Base-by-base conservation (phyloP, 2,113 vertebrate species). In the Pao palembangensis region DNA sequence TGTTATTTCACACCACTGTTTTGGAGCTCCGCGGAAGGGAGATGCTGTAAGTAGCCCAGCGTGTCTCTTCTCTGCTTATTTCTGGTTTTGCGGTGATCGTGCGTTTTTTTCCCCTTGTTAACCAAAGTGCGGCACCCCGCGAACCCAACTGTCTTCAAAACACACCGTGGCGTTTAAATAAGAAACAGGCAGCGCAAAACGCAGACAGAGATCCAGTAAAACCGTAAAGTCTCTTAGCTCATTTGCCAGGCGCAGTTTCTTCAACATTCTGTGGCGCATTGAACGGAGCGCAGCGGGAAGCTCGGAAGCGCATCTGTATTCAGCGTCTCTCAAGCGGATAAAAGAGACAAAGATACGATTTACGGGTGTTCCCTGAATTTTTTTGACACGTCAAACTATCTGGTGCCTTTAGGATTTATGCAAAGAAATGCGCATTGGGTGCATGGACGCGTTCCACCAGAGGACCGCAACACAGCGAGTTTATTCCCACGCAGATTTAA, bases 21-120 rank as follows among this genome's bases (percentile, higher is more conserved):
- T 85, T 87, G 91, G 91, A 91, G 91, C 91, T 93, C 91, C 92
- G 93, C 93, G 94, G 91, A 92, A 92, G 90, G 93, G 91, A 93
- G 89, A 94, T 91, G 93, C 94, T 93, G 96, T 98, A 89, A 98
- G 96, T 96, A 93, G 69, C 74, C 68, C 65, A 31, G 48, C 57
- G 18, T 69, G 54, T 58, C 50, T 51, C 18, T 48, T 43, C 38
- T 3, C 43, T 38, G 58, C 10, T 8, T 72, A 20, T 44, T 20
- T 64, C 18, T 5, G 18, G 64, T 47, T 3, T 31, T 55, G 50
- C 58, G 57, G 58, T 61, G 14, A 23, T 2, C 25, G 46, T 63
- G 28, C 25, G 46, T 63, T 51, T 51, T 16, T 61, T n/a, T 70
- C n/a, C 31, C 44, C 62, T 68, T 68, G 19, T 73, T 61, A 80